phyloP scores from a whole-genome alignment of 2,113 vertebrate species.

The Taurulus bubalis region DNA sequence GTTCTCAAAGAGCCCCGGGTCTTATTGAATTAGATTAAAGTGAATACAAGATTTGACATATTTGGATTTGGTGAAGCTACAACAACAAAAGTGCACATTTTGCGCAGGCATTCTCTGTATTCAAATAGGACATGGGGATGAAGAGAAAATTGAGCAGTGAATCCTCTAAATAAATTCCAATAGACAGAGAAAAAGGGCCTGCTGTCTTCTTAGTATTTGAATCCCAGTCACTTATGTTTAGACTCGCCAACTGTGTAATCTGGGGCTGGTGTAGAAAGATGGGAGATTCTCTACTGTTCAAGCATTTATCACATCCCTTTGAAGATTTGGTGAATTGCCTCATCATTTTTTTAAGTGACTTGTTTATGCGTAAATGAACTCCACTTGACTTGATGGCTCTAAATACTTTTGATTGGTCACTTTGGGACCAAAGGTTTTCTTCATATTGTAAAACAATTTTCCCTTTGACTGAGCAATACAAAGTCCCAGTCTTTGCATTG shows the following conservation, averaged over 20 bases:
- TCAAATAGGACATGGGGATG: conserved; percentile 19
- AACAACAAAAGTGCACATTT: conserved; percentile 41
- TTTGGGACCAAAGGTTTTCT: conserved; percentile 29
- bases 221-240: conserved; percentile 59
- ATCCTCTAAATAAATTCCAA: conserved; percentile 51
- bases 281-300: conserved; percentile 54
- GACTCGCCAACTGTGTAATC: conserved; percentile 58
- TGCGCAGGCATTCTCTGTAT: conserved; percentile 29
- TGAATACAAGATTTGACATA: conserved; percentile 45
- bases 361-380: conserved; percentile 66
- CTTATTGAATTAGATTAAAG: conserved; percentile 59
- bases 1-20: conserved; percentile 37
- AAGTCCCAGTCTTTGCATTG: conserved; percentile 9
- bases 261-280: conserved; percentile 54
- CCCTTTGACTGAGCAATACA: conserved; percentile 13
- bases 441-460: conserved; percentile 4
- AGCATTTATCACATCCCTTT: conserved; percentile 63
- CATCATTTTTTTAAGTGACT: conserved; percentile 68
- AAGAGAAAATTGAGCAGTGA: conserved; percentile 24
- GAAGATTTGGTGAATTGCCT: conserved; percentile 62
- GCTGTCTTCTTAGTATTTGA: conserved; percentile 44
- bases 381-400: conserved; percentile 50
- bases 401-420: conserved; percentile 44
- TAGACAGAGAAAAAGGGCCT: conserved; percentile 29
- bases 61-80: conserved; percentile 51